phyloP scores from a whole-genome alignment of 2,888 invertebrate species.

The Diloba caeruleocephala region DNA sequence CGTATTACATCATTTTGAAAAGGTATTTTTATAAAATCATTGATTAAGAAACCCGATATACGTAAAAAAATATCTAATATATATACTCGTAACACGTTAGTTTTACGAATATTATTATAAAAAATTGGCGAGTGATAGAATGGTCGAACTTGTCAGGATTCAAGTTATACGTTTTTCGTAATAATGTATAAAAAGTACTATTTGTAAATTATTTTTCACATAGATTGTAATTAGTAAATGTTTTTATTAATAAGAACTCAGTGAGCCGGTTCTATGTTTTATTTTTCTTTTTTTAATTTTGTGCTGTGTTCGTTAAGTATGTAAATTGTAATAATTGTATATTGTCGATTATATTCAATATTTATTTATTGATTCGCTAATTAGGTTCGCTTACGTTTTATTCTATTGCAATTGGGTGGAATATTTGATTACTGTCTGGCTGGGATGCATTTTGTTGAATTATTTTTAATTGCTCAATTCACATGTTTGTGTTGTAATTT shows the following conservation, averaged over 20 bases:
- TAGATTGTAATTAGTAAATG: conserved; percentile 84
- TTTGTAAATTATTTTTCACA: conserved; percentile 86
- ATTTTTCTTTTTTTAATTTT: conserved; percentile 72
- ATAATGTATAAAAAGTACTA: conserved; percentile 79
- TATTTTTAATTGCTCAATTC: conserved; percentile 82
- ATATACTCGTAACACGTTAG: conserved; percentile 84
- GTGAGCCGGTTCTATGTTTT: conserved; percentile 80
- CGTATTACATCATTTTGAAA: conserved; percentile 72
- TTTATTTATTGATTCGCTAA: conserved; percentile 88
- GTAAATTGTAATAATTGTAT: conserved; percentile 88
- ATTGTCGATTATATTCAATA: conserved; percentile 86
- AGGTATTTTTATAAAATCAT: conserved; percentile 88
- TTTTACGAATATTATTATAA: conserved; percentile 77
- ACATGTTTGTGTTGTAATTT: conserved; percentile 79
- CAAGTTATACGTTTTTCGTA: conserved; percentile 85
- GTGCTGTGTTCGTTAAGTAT: conserved; percentile 89
- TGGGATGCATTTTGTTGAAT: conserved; percentile 75
- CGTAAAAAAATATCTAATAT: conserved; percentile 85
- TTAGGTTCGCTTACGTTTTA: conserved; percentile 77
- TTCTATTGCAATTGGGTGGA: conserved; percentile 73
- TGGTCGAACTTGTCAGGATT: conserved; percentile 80
- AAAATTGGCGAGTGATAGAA: conserved; percentile 70
- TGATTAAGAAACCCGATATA: conserved; percentile 87
- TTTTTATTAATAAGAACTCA: conserved; percentile 80
- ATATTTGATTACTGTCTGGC: conserved; percentile 80